Conservation (phyloP, 53 echinoderm and acorn worm genomes). For the Paracentrotus lividus region DNA sequence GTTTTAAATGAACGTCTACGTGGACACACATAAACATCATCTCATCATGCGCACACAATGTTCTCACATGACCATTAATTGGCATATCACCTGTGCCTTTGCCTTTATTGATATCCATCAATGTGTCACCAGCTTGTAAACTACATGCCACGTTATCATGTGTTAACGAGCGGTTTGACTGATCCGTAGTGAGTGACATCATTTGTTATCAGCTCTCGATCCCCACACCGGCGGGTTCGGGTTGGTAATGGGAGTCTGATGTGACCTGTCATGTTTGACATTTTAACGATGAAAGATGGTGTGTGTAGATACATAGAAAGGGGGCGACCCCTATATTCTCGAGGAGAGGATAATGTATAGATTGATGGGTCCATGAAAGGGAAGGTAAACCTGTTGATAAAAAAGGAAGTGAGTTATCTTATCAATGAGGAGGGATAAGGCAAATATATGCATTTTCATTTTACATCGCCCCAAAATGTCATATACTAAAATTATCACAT, state of each 20-base stretch:
- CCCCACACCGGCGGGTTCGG: neutral
- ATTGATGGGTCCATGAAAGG: neutral
- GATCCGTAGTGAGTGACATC: neutral
- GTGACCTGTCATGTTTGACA: neutral
- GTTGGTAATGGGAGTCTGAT: neutral
- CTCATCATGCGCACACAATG: neutral
- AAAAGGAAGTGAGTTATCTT: neutral
- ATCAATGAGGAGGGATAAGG: too few relatives aligned
- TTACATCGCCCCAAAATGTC: too few relatives aligned
- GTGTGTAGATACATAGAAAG: neutral
- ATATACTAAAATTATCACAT: too few relatives aligned
- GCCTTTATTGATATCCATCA: neutral
- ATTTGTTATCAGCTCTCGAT: neutral
- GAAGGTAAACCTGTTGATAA: neutral
- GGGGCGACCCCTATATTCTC: neutral
- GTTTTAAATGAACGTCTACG: too few relatives aligned
- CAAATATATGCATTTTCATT: too few relatives aligned
- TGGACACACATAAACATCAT: neutral
- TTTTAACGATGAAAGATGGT: slow-evolving; percentile 4
- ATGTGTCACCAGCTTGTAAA: neutral
- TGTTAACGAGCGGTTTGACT: slow-evolving; percentile 22
- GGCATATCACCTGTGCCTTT: slow-evolving; percentile 18
- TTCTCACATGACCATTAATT: neutral
- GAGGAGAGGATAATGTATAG: neutral
- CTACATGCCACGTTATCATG: neutral